Base-by-base conservation (phyloP, 2,888 invertebrate genomes). In the Agriotes lineatus region DNA sequence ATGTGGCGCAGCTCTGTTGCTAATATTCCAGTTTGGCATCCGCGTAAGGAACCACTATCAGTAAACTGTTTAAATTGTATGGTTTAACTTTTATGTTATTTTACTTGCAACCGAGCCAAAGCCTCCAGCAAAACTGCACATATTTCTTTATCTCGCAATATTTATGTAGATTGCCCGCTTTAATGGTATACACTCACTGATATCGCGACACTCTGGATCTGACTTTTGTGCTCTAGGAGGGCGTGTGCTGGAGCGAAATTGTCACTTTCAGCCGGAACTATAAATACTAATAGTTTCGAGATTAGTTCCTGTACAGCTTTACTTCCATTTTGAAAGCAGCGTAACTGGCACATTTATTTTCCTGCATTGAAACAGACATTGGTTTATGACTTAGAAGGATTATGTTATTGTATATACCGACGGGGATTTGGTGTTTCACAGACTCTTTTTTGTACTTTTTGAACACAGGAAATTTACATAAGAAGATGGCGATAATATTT, bases 111-210 rank as follows among this genome's bases (percentile, higher is more conserved):
- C 18, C 42, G 42, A 42, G 42, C 42, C 42, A 42, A 42, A 16
- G 14, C 42, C 42, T 7, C 42, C 42, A 14, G 42, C 42, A 18
- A 42, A 42, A 42, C 16, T 14, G 14, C 35, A 16, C 42, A 42
- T 42, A 14, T 42, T 42, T 42, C 42, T 42, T 42, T 42, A 42
- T 42, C 42, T 42, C 16, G 12, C 16, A 42, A 42, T 42, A 42
- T 42, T 42, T 42, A 42, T 42, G 16, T 18, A 18, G 9, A 42
- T 42, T 42, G 42, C 1, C 7, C 42, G 9, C 42, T 7, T 16
- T 35, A 42, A 42, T 16, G 42, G 12, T 42, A 42, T 42, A 16
- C 42, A 42, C 42, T 16, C 9, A 42, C 42, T 18, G 42, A 42
- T 42, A 42, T 18, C 18, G 14, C 42, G 16, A 16, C 14, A 14